Evolutionary conservation across 2,888 invertebrate species (phyloP), one percentile per base, ranked within the genome.

Genomic region (Drosophila percnosoma): DNA sequence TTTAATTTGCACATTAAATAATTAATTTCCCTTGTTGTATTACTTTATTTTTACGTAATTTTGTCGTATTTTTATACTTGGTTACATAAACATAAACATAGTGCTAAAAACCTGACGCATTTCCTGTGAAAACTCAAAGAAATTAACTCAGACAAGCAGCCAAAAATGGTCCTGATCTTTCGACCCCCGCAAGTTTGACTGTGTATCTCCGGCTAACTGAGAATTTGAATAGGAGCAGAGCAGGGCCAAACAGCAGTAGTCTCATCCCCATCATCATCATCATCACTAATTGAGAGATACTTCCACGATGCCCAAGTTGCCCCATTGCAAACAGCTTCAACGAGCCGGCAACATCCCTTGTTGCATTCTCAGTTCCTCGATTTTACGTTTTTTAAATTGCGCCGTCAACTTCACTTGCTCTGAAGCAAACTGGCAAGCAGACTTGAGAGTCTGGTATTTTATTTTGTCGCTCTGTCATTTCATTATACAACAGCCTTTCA

Each of bases 221-320:
- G 59, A 63, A 64, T 68, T 66, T 58, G 36, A 57, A 62, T 65
- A 67, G 64, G 45, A 59, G 54, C 38, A 36, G 63, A 58, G 52
- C 51, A 67, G 62, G 63, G 62, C 64, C 34, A 55, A 49, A 24
- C 57, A 51, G n/a, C 52, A 61, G 45, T 51, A 71, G 52, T 58
- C 27, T 57, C 62, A 45, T 24, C 45, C 45, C 24, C 34, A 53
- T 34, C 36, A 59, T 63, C 68, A 60, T 71, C 73, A 48, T 66
- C 75, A 60, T 57, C 72, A 72, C 82, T 85, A 85, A 85, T 85
- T 85, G 75, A 85, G 75, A 85, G 88, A 74, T 76, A 75, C 77
- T 85, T 78, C 74, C 72, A 57, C 49, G 65, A 31, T 64, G 68
- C 45, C 53, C 63, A 65, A 64, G 67, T 71, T 68, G 62, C 48